Base-by-base conservation (phyloP, 2,888 invertebrate genomes). In the Myopa tessellatipennis region DNA sequence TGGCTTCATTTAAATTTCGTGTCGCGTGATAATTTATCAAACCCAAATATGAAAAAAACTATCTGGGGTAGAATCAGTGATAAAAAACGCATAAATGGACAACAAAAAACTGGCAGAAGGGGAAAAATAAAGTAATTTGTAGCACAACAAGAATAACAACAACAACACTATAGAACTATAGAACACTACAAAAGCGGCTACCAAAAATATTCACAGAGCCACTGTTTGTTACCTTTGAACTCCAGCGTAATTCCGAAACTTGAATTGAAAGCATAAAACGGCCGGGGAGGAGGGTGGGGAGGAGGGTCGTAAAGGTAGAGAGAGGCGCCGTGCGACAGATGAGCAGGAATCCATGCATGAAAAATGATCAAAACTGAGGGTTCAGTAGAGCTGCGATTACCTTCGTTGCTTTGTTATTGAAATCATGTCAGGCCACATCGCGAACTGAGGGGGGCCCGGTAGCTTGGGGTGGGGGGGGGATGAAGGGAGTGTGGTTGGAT, bases 1-100 rank as follows among this genome's bases (percentile, higher is more conserved):
- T 74, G 74, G 58, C 67, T 67, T 58, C 67, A 74, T 74, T 74
- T 67, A 38, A 40, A 14, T 67, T n/a, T 60, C 75, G 40, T 68
- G 58, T 68, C 45, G 75, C n/a, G 40, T 12, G 58, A 3, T 40
- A 65, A 75, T 75, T 75, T 69, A 69, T 75, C 75, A 75, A 10
- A 58, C 58, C 16, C 60, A 40, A 75, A 12, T 69, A 45, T 26
- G 38, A 34, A 58, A 10, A 18, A 58, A 65, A 12, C 34, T 18
- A 61, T 45, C 10, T 45, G 6, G 14, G 55, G 16, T 74, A 34
- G 61, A 34, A 74, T 63, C 26, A 26, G 16, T n/a, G 50, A 18
- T 34, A 45, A 55, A 12, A 68, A 34, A n/a, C 10, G 18, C 12
- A 18, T 34, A 18, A 14, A n/a, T 8, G 55, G 55, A 40, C 26